Base-by-base conservation (phyloP, 2,888 invertebrate genomes). In the Sminthurides aquaticus region DNA sequence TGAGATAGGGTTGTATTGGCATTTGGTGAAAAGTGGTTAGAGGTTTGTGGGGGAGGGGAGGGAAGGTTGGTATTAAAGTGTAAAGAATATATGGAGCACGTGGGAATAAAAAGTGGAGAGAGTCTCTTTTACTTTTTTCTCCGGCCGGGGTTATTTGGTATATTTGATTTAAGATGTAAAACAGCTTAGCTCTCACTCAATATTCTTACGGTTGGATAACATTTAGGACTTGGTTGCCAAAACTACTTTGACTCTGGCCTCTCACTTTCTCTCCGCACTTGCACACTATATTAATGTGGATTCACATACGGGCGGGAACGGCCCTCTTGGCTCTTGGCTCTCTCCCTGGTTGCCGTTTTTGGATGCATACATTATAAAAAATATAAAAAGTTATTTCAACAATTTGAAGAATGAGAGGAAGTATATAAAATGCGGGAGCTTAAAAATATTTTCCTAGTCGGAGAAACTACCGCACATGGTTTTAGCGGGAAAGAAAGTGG, bases 141-240 rank as follows among this genome's bases (percentile, higher is more conserved):
- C 8, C 5, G 15, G 15, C 43, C 15, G 43, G 43, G 58, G 64
- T 58, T 64, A 54, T 64, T 64, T 64, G 34, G 54, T 58, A 58
- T 59, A 64, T 64, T 64, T 64, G 64, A 64, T 64, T 64, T 64
- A 64, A 54, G 34, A 58, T 64, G 58, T 58, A 64, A 64, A 64
- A 64, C 43, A 58, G 58, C 58, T 64, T 64, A 26, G 29, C 34
- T 64, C 52, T 52, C 64, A 58, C 57, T 64, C 58, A 34, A 57
- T 43, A 57, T 56, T 64, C 54, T 59, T 59, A 49, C 57, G 43
- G 52, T 22, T 59, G 26, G 49, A 11, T 57, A 52, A 26, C 52
- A 34, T 61, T 60, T 27, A 54, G 55, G 34, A 48, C 56, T 56
- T 27, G 27, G 43, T 54, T 60, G 27, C n/a, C 52, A 49, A 20